phyloP scores from a whole-genome alignment of 2,113 vertebrate species.

The Hoplias malabaricus region DNA sequence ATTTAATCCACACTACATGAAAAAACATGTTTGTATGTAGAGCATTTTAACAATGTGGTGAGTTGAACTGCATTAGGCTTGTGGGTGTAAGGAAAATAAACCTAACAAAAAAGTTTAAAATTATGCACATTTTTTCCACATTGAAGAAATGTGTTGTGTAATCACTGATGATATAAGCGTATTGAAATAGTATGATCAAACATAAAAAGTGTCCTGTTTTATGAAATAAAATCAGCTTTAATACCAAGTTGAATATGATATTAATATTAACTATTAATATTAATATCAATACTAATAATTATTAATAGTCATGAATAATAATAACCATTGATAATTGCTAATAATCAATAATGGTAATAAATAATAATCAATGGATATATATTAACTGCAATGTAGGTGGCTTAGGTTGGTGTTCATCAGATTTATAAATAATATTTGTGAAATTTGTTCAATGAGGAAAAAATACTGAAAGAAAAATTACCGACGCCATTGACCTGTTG shows the following conservation, averaged over 20 bases:
- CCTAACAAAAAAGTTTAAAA: neutral
- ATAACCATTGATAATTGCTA: too few relatives aligned
- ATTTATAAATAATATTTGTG: conserved; percentile 49
- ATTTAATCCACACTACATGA: too few relatives aligned
- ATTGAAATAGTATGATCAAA: neutral
- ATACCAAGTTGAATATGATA: too few relatives aligned
- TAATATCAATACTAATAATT: too few relatives aligned
- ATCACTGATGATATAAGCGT: neutral
- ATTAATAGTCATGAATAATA: too few relatives aligned
- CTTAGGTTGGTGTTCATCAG: neutral
- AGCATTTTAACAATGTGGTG: too few relatives aligned
- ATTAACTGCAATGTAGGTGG: neutral
- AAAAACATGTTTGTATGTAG: too few relatives aligned
- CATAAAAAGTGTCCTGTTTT: neutral
- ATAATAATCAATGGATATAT: neutral
- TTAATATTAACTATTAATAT: too few relatives aligned
- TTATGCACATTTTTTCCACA: conserved; percentile 29
- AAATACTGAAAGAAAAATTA: conserved; percentile 92
- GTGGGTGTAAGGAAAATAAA: neutral
- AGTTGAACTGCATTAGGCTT: neutral
- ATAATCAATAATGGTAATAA: neutral
- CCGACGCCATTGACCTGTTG: conserved; percentile 96
- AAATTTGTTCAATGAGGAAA: conserved; percentile 81
- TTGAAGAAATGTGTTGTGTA: conserved; percentile 28
- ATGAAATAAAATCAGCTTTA: too few relatives aligned